These are phyloP conservation scores for Dendrolimus punctatus DNA, from an alignment of 1,140 invertebrate genomes.

Conservation along the genomic window DNA sequence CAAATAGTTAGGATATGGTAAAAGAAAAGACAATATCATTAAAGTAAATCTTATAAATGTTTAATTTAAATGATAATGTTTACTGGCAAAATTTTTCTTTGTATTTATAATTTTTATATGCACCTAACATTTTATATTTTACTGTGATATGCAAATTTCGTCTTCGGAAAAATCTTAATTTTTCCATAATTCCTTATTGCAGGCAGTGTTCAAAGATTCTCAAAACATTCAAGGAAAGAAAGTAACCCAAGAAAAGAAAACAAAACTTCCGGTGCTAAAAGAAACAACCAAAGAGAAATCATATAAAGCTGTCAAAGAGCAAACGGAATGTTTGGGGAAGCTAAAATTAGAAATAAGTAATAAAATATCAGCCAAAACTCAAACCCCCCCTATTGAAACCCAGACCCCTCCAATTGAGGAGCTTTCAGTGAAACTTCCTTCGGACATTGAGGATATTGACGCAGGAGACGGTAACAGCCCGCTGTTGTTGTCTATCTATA, in stretches of 20 bases:
- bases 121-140: too few relatives aligned
- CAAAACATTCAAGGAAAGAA: conserved; percentile 35
- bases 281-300: conserved; percentile 37
- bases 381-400: background rate
- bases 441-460: conserved; percentile 77
- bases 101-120: too few relatives aligned
- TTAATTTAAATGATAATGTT: too few relatives aligned
- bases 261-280: conserved; percentile 35
- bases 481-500: conserved; percentile 85
- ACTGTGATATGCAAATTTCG: too few relatives aligned
- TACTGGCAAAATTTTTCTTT: too few relatives aligned
- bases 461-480: conserved; percentile 79
- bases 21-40: too few relatives aligned
- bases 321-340: conserved; percentile 46
- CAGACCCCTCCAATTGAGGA: background rate
- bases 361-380: background rate
- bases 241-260: conserved; percentile 32
- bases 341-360: conserved; percentile 25
- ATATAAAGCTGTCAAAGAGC: conserved; percentile 45
- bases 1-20: too few relatives aligned
- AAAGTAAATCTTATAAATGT: too few relatives aligned
- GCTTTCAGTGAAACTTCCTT: conserved; percentile 28
- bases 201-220: conserved; percentile 41
- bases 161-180: too few relatives aligned
- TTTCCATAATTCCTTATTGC: conserved; percentile 11